Evolutionary conservation across 2,113 vertebrate species (phyloP).

Genomic region (Solea senegalensis): DNA sequence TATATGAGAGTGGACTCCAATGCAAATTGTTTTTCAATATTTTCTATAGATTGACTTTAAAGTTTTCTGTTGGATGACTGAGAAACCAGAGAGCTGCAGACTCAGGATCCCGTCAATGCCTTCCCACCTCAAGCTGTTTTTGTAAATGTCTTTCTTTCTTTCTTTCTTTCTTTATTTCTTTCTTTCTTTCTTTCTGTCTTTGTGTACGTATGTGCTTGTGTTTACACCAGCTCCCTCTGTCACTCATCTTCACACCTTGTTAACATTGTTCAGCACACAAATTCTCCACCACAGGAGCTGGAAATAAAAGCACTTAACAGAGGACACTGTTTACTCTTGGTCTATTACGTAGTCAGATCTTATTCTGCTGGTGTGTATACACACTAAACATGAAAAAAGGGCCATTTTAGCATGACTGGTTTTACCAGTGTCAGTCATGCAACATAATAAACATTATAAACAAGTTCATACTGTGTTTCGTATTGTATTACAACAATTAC

Average conservation of each 20-base stretch:
- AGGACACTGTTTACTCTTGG: not conserved
- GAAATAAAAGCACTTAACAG: constrained; percentile 32
- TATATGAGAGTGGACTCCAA: constrained; percentile 6
- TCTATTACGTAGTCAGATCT: constrained; percentile 4
- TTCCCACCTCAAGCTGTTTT: constrained; percentile 50
- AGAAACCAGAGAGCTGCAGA: constrained; percentile 25
- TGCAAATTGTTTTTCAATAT: constrained; percentile 3
- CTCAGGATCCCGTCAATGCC: constrained; percentile 45
- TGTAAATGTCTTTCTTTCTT: constrained; percentile 3
- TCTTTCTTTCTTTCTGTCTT: not conserved
- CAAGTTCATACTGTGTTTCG: not conserved
- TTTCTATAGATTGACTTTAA: constrained; percentile 4
- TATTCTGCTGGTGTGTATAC: not conserved
- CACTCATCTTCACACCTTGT: constrained; percentile 37
- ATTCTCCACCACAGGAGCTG: constrained; percentile 31
- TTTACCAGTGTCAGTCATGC: not conserved
- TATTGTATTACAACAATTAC: not conserved
- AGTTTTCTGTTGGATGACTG: constrained; percentile 31
- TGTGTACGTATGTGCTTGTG: not conserved
- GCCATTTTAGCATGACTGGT: not conserved
- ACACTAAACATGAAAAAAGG: not conserved
- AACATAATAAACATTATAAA: not conserved
- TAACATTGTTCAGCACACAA: constrained; percentile 2
- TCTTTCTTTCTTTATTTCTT: not conserved
- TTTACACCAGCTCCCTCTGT: constrained; percentile 5